These are phyloP conservation scores for Physeter macrocephalus DNA, from an alignment of 2,113 vertebrate species.

Conservation along the genomic window DNA sequence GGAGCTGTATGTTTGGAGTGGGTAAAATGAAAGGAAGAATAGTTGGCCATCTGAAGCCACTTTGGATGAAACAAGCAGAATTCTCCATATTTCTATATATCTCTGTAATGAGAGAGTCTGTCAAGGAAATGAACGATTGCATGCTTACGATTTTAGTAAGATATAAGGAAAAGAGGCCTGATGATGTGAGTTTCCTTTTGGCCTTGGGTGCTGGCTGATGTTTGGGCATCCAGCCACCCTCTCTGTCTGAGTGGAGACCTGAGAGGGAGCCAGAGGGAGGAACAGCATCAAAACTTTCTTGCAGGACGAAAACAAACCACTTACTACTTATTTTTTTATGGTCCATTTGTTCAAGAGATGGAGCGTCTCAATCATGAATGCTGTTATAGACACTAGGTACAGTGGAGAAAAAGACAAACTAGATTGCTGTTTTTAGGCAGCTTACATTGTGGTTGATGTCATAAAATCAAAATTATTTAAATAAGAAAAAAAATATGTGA, in stretches of 20 bases:
- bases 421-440: background rate
- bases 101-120: background rate
- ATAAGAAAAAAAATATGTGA: background rate
- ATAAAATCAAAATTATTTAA: background rate
- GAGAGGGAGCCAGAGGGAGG: background rate
- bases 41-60: background rate
- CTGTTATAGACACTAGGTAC: background rate
- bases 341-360: background rate
- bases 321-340: accelerated
- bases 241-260: background rate
- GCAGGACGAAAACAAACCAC: accelerated
- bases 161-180: too few species aligned
- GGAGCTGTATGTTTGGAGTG: background rate
- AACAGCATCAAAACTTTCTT: background rate
- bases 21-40: background rate
- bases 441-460: accelerated
- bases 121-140: background rate
- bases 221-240: too few species aligned
- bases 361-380: accelerated
- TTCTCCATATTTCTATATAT: background rate
- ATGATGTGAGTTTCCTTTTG: background rate
- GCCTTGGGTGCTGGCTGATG: background rate
- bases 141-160: accelerated
- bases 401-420: too few species aligned
- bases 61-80: background rate